Base-by-base conservation (phyloP, 2,797 vertebrate species). In the Scleropages formosus region DNA sequence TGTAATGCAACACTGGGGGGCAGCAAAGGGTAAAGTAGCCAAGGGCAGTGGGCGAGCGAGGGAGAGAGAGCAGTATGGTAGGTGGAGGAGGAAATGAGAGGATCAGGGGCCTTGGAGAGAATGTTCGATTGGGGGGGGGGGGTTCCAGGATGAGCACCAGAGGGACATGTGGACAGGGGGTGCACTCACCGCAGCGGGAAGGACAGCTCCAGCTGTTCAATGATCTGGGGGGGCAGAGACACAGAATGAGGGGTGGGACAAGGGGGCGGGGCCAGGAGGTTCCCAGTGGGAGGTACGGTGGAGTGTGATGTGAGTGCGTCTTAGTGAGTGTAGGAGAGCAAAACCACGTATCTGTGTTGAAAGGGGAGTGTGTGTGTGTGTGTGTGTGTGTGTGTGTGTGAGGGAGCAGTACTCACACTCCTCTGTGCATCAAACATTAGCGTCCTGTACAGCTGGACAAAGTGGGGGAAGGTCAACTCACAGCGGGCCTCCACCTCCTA, bases 371-470 rank as follows among this genome's bases (percentile, higher is more conserved):
- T 24, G 31, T 62, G 56, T 20, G 56, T 44, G 70, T 51, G 24
- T 46, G n/a, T 53, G 46, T 10, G 44, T 4, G 44, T 4, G n/a
- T n/a, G n/a, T n/a, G n/a, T n/a, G n/a, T n/a, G 56, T 18, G 24
- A 58, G 15, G 15, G 15, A 51, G 60, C 27, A 24, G 61, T 65
- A 88, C 93, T 93, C 85, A 95, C 94, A 46, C 86, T 92, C 85
- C 89, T 94, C 86, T 95, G 94, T 0, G 93, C 86, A 2, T 95
- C 94, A 31, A 95, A 95, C 93, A 95, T 94, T 75, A 95, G 87
- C 3, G 94, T 95, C 75, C 93, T 92, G 88, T 95, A 95, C 84
- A 95, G 95, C 75, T 94, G 93, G 71, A 92, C 85, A 65, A 95
- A 95, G 84, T 95, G 92, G 15, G 86, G 86, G 81, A 92, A 94